Conservation (phyloP, 2,113 vertebrate genomes). For the Sylvicapra grimmia region DNA sequence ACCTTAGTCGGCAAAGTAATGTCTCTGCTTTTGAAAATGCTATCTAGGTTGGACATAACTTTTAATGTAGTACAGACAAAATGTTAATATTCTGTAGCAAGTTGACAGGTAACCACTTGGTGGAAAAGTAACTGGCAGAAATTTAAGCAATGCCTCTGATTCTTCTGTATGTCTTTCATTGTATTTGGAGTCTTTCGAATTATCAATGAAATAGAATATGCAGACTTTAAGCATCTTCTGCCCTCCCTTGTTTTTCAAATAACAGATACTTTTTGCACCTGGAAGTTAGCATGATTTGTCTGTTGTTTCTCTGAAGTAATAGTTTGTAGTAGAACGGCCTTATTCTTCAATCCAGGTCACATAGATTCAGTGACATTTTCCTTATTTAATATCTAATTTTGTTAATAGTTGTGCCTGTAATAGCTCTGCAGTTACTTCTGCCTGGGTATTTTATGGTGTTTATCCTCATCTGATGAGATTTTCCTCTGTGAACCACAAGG, state of each 20-base stretch:
- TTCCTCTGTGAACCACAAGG: not conserved
- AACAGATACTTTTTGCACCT: not conserved
- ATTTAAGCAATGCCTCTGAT: not conserved
- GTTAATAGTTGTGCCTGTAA: not conserved
- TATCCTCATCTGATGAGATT: not conserved
- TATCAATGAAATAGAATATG: not conserved
- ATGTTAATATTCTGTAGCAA: not conserved
- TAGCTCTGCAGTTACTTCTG: not conserved
- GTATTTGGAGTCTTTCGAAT: not conserved
- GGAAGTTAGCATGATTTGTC: not conserved
- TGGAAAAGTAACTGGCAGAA: not conserved
- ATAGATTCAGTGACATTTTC: not conserved
- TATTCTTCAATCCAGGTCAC: not conserved
- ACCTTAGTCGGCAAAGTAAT: too few species aligned
- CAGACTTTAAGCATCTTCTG: not conserved
- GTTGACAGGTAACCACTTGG: not conserved
- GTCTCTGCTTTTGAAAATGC: too few species aligned
- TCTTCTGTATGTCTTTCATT: not conserved
- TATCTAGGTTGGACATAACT: too few species aligned
- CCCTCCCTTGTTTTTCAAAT: not conserved
- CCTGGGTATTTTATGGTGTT: constrained; percentile 7
- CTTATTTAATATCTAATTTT: constrained; percentile 1
- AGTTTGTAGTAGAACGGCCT: not conserved
- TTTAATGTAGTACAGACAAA: not conserved
- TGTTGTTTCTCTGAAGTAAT: not conserved